Evolutionary conservation across 2,113 vertebrate species (phyloP).

Genomic region (Chaetops frenatus): DNA sequence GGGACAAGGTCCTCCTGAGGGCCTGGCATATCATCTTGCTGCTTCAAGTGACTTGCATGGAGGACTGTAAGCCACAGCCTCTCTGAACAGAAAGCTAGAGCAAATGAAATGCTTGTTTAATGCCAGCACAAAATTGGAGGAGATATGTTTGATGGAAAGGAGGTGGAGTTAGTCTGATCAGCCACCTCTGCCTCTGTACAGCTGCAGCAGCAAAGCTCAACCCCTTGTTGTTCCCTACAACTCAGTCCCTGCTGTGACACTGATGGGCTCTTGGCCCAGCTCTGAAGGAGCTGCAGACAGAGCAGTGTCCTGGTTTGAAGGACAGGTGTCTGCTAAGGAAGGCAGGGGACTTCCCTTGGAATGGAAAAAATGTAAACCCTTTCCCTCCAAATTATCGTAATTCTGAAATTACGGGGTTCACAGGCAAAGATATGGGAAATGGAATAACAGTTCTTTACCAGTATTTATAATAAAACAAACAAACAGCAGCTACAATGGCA

Average conservation of each 20-base stretch:
- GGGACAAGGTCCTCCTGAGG: neutral
- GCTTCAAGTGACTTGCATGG: accelerated
- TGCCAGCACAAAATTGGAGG: neutral
- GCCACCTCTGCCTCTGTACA: neutral
- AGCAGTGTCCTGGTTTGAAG: neutral
- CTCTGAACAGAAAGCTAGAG: neutral
- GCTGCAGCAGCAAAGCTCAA: neutral
- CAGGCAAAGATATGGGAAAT: too few species aligned
- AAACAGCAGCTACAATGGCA: too few species aligned
- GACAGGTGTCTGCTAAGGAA: too few species aligned
- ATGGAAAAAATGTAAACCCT: too few species aligned
- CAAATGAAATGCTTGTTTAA: neutral
- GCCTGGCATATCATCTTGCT: neutral
- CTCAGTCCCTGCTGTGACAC: neutral
- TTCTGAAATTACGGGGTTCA: too few species aligned
- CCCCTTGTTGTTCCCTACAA: accelerated
- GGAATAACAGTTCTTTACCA: too few species aligned
- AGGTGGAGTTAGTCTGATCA: neutral
- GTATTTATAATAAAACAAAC: too few species aligned
- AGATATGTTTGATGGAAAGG: accelerated
- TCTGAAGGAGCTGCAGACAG: neutral
- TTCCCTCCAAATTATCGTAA: too few species aligned
- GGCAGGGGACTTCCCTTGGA: too few species aligned
- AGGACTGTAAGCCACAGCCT: neutral
- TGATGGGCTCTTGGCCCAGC: accelerated